These are phyloP conservation scores for Mormyrops attenuatus DNA, from an alignment of 2,797 vertebrate genomes.

Conservation along the genomic window DNA sequence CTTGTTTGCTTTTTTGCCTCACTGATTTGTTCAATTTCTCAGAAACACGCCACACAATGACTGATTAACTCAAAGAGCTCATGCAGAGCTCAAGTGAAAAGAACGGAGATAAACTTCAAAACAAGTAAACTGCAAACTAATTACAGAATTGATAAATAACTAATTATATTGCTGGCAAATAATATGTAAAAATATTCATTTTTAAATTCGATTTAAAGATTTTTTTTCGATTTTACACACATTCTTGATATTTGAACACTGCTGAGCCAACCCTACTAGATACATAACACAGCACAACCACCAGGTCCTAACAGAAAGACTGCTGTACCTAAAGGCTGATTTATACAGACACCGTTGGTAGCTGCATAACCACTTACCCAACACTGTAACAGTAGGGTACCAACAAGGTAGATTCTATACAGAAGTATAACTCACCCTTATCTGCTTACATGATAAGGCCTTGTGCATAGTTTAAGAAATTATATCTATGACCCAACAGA, in stretches of 20 bases:
- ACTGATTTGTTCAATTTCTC: background rate
- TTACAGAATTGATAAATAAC: background rate
- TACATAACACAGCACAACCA: background rate
- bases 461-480: background rate
- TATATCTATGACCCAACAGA: background rate
- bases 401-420: background rate
- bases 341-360: background rate
- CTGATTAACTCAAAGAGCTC: background rate
- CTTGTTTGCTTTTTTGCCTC: background rate
- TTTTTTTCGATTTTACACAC: background rate
- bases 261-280: background rate
- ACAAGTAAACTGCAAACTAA: background rate
- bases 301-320: background rate
- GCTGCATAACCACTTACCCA: background rate
- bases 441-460: background rate
- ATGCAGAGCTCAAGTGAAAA: background rate
- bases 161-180: background rate
- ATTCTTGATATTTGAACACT: background rate
- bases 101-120: background rate
- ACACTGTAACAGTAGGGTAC: background rate
- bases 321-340: background rate
- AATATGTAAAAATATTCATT: background rate
- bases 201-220: background rate
- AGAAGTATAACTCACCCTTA: background rate
- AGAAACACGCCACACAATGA: background rate